These are phyloP conservation scores for Cotesia congregata DNA, from an alignment of 2,888 invertebrate species.

Conservation along the genomic window DNA sequence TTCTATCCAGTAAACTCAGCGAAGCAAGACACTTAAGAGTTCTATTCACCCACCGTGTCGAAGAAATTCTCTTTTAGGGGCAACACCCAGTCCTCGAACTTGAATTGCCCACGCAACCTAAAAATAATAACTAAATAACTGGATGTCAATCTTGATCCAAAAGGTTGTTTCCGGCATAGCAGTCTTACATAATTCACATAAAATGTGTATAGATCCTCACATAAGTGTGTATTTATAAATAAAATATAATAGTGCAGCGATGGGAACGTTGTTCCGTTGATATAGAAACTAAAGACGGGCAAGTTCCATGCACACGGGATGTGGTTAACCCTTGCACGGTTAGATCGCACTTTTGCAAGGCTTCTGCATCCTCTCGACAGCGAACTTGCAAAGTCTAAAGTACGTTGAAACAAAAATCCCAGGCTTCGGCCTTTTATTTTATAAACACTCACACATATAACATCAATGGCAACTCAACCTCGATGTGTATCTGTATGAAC, in stretches of 20 bases:
- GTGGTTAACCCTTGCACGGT: conserved; percentile 65
- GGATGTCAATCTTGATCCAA: conserved; percentile 19
- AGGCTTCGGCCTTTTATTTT: background rate
- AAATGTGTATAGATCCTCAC: background rate
- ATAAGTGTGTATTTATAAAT: background rate
- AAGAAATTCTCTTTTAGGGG: conserved; percentile 34
- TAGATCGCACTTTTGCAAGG: conserved; percentile 68
- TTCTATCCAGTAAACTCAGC: conserved; percentile 55
- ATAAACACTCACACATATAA: background rate
- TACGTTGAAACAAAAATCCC: conserved; percentile 16
- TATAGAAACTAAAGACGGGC: conserved; percentile 34
- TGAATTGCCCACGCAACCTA: background rate
- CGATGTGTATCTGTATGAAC: conserved; percentile 34
- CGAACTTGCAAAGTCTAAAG: conserved; percentile 53
- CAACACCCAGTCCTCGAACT: background rate
- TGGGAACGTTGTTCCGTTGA: conserved; percentile 13
- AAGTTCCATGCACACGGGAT: conserved; percentile 57
- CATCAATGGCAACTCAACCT: conserved; percentile 49
- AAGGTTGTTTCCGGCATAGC: background rate
- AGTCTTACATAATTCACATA: background rate
- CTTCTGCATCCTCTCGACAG: conserved; percentile 66
- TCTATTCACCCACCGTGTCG: conserved; percentile 39
- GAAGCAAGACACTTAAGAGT: conserved; percentile 42
- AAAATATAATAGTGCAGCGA: background rate
- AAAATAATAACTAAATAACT: background rate